Conservation (phyloP, 2,113 vertebrate genomes). For the Zosterops pallidus region DNA sequence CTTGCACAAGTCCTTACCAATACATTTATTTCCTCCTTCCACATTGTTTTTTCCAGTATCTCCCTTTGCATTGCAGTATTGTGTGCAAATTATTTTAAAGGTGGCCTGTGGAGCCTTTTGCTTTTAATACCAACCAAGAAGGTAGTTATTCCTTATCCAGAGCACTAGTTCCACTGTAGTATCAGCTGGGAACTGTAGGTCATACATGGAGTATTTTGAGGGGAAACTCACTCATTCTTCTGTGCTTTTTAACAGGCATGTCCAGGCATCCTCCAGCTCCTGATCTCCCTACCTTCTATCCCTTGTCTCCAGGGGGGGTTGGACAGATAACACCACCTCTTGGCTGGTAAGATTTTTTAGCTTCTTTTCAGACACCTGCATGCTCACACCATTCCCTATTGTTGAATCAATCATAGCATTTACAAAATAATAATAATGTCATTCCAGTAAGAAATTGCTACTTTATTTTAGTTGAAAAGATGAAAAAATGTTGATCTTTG, state of each 20-base stretch:
- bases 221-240: constrained; percentile 2
- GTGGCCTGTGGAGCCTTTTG: not conserved
- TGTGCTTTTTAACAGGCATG: constrained; percentile 84
- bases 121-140: not conserved
- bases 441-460: not conserved
- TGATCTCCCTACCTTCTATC: constrained; percentile 95
- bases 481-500: constrained; percentile 24
- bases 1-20: not conserved
- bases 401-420: not conserved
- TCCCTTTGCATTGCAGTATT: not conserved
- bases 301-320: constrained; percentile 92
- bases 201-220: not conserved
- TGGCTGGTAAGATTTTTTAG: constrained; percentile 88
- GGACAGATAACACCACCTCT: constrained; percentile 97
- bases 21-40: not conserved
- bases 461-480: constrained; percentile 52
- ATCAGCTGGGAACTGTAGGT: not conserved
- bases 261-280: constrained; percentile 91
- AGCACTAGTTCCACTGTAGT: not conserved
- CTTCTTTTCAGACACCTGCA: constrained; percentile 12
- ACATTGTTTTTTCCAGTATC: not conserved
- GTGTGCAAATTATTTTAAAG: not conserved
- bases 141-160: not conserved
- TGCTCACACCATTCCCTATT: not conserved
- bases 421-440: constrained; percentile 11